Conservation (phyloP, 2,113 vertebrate species). For the Nipponia nippon region DNA sequence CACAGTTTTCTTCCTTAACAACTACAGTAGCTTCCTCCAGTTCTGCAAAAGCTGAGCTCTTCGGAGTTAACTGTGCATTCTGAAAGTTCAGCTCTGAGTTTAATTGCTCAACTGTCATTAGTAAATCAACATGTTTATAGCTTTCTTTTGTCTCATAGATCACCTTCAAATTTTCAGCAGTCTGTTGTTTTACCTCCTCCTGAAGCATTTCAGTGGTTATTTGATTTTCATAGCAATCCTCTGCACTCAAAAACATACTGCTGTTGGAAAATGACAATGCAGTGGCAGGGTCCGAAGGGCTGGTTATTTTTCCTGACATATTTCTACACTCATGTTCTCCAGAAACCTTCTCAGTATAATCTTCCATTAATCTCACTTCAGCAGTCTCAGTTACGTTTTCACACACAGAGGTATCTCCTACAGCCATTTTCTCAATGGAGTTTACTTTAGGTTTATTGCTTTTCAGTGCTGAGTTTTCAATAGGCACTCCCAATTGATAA, state of each 20-base stretch:
- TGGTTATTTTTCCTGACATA: neutral
- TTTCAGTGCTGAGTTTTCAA: neutral
- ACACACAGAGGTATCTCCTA: neutral
- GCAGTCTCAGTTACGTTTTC: neutral
- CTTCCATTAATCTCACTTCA: neutral
- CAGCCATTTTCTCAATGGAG: neutral
- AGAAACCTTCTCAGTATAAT: neutral
- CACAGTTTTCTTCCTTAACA: slow-evolving; percentile 64
- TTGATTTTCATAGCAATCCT: slow-evolving; percentile 7
- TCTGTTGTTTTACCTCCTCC: slow-evolving; percentile 10
- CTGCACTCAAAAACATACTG: neutral
- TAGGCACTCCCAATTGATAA: neutral
- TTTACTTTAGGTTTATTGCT: neutral
- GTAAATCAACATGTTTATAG: slow-evolving; percentile 22
- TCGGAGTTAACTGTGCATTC: slow-evolving; percentile 63
- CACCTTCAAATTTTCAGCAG: slow-evolving; percentile 34
- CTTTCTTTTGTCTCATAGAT: neutral
- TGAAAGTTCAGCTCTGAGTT: slow-evolving; percentile 60
- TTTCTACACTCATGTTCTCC: neutral
- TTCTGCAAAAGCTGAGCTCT: slow-evolving; percentile 64
- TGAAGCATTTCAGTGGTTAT: neutral
- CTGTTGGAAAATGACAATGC: neutral
- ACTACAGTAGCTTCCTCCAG: slow-evolving; percentile 60
- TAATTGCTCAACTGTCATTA: slow-evolving; percentile 58
- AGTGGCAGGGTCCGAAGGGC: neutral